Evolutionary conservation across 2,797 vertebrate genomes (phyloP), one percentile per base, ranked within the genome.

Genomic region (Petrocephalus schoutedeni): DNA sequence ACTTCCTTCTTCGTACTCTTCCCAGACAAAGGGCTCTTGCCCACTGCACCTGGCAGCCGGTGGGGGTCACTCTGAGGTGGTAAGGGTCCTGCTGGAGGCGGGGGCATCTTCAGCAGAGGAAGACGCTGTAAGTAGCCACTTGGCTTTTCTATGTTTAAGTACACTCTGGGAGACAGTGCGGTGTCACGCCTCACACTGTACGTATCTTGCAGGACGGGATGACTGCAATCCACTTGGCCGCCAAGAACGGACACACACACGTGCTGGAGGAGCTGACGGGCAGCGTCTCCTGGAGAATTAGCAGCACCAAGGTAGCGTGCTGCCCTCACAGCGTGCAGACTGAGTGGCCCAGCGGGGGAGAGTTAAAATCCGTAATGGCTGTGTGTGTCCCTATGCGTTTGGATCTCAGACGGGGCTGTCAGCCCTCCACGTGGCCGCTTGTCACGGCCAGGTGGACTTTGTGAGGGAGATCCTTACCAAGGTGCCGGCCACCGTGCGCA

Each of bases 11-110:
- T 82, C 19, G 6, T 23, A 8, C 12, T 56, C 49, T 54, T 82
- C 74, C 74, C 89, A 94, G 93, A 92, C 90, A 9, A 92, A 91
- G 5, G 90, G 92, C 56, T 93, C 93, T 36, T 90, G 90, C 14
- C 93, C 93, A 0, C 86, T 94, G 86, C 94, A 94, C 82, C 89
- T 94, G 88, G 93, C 93, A 4, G 92, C 93, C 0, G 89, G 92
- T 2, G 93, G 94, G 1, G 94, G 94, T 53, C 93, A 94, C 45
- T 59, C 90, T 0, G 93, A 94, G 87, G 92, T 94, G 5, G 92
- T 94, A 32, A 93, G 91, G 58, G 91, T 92, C 28, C 89, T 94
- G 36, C 87, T 94, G 88, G 93, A 94, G 19, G 92, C 93, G 0
- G 94, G 93, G 49, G 93, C 93, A 0, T 92, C 92, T 5, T 91